Evolutionary conservation across 2,888 invertebrate genomes (phyloP).

Genomic region (Tenodera sinensis): DNA sequence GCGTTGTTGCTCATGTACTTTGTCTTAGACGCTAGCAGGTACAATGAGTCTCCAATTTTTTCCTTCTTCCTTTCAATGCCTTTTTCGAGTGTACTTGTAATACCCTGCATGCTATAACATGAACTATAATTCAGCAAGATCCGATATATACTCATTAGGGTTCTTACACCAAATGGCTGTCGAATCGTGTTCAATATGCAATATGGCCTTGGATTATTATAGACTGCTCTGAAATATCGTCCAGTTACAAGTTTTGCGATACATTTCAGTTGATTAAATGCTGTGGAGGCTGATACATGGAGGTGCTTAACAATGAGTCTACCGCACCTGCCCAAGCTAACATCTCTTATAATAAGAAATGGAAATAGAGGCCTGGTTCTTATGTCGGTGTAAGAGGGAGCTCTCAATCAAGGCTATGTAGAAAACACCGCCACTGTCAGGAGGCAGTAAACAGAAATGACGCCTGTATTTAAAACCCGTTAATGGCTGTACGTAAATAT

Average conservation of each 20-base stretch:
- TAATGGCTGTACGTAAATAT: neutral
- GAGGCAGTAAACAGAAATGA: neutral
- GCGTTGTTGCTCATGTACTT: too few relatives aligned
- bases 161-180: too few relatives aligned
- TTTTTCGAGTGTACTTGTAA: too few relatives aligned
- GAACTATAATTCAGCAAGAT: too few relatives aligned
- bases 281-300: neutral
- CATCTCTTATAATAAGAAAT: neutral
- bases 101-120: too few relatives aligned
- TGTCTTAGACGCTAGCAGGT: too few relatives aligned
- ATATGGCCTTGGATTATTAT: neutral
- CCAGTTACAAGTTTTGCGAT: neutral
- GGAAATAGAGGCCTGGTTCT: neutral
- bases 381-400: neutral
- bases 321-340: neutral
- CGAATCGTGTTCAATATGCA: neutral
- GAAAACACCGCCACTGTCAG: neutral
- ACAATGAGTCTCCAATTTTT: too few relatives aligned
- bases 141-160: too few relatives aligned
- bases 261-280: neutral
- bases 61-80: too few relatives aligned
- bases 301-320: neutral
- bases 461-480: neutral
- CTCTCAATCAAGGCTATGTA: neutral
- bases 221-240: neutral